Evolutionary conservation across 2,888 invertebrate species (phyloP).

Genomic region (Frankliniella intonsa): DNA sequence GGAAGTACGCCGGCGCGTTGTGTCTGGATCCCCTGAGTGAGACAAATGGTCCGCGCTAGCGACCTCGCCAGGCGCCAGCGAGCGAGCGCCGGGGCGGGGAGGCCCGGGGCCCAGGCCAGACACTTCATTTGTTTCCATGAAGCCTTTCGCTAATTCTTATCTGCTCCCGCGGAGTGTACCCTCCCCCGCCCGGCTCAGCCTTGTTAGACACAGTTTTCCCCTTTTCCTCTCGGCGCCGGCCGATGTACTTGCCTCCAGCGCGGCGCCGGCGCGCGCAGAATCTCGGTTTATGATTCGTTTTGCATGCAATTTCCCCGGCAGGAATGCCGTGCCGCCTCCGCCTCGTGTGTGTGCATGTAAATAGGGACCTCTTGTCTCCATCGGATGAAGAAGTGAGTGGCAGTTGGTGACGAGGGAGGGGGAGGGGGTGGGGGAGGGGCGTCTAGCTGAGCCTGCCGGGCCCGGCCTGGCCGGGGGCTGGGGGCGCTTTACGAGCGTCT

Average conservation of each 20-base stretch:
- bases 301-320: conserved; percentile 11
- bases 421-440: background rate
- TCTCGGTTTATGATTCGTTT: conserved; percentile 20
- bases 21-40: too few species aligned
- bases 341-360: conserved; percentile 15
- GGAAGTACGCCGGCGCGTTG: background rate
- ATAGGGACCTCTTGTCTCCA: background rate
- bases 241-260: background rate
- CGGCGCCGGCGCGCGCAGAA: background rate
- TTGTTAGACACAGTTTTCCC: background rate
- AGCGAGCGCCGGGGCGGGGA: background rate
- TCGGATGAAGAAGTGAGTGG: conserved; percentile 24
- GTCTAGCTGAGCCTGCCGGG: background rate
- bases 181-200: background rate
- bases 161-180: too few species aligned
- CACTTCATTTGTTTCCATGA: conserved; percentile 24
- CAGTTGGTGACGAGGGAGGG: background rate
- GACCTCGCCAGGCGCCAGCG: background rate
- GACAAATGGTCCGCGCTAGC: too few species aligned
- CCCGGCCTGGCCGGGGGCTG: background rate
- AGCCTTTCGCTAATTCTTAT: background rate
- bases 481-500: conserved; percentile 18
- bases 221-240: background rate
- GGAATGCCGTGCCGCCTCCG: background rate
- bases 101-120: background rate